Percentiles rank a stretch among this genome's conserved stretches.
Conservation (phyloP, 2,888 invertebrate genomes). For the Gisinianus flammeolus region DNA sequence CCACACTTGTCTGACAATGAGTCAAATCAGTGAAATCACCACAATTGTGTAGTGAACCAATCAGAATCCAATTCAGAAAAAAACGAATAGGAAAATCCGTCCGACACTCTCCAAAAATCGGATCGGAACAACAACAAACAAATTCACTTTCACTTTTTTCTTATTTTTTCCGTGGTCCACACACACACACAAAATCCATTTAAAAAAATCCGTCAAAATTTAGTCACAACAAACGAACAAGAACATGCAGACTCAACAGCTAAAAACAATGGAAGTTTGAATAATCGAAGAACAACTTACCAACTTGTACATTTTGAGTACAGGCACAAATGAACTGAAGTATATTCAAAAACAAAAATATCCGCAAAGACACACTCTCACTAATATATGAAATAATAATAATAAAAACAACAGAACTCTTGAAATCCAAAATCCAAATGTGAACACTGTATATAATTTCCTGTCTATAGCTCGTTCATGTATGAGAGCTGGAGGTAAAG, state of each 20-base stretch:
- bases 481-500: constrained; percentile 28
- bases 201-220: not conserved
- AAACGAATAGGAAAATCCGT: too few species aligned
- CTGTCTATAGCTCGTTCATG: not conserved
- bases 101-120: too few species aligned
- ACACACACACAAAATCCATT: not conserved
- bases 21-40: too few species aligned
- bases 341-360: not conserved
- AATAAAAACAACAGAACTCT: constrained; percentile 2
- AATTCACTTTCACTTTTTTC: constrained; percentile 1
- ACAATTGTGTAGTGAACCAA: too few species aligned
- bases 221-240: not conserved
- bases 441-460: not conserved
- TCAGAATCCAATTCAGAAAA: too few species aligned
- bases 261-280: not conserved
- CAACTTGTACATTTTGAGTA: constrained; percentile 38
- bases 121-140: too few species aligned
- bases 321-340: not conserved
- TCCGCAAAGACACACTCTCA: not conserved
- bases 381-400: not conserved
- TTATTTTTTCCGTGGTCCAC: not conserved
- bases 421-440: constrained; percentile 4
- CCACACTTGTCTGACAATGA: too few species aligned
- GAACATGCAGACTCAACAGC: too few species aligned
- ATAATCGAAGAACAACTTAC: constrained; percentile 27